Evolutionary conservation across 2,797 vertebrate genomes (phyloP), one percentile per base, ranked within the genome.

Genomic region (Anguilla marmorata): DNA sequence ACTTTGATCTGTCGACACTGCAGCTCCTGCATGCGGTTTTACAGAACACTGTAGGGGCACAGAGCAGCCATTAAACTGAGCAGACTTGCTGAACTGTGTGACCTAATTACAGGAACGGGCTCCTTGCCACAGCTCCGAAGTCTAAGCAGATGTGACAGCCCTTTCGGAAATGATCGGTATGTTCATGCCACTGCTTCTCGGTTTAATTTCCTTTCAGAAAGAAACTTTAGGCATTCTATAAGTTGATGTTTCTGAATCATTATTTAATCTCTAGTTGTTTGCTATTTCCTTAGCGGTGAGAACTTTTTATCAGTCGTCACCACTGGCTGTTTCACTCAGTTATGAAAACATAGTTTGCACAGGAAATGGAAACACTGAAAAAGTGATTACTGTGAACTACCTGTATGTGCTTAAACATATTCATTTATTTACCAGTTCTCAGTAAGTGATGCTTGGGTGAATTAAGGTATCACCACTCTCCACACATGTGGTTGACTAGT

Each of bases 191-290:
- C 2, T n/a, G 45, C 79, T 50, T 21, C 0, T 27, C 2, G 69
- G 69, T 41, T 79, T 45, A 14, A 79, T 79, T 45, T 74, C 14
- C 45, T 80, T 82, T 82, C 79, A n/a, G 19, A 82, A 21, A 82
- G 12, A 82, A 48, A 82, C 79, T 21, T 45, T 14, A n/a, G 19
- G 79, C 24, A 24, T 21, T 45, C 45, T 82, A 14, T 50, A 9
- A 50, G 76, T 21, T 7, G 45, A 82, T 48, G 19, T 82, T 16
- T 14, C 45, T 79, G 8, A 3, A 27, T 69, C n/a, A 7, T 1
- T 27, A 11, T 27, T n/a, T 69, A n/a, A 69, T 69, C 63, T n/a
- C 63, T 76, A 11, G 72, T 37, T 16, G 33, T 2, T 76, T 76
- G 66, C 66, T 72, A n/a, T 30, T 72, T 8, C 30, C 7, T 27